Conservation (phyloP, 1,140 invertebrate genomes). For the Myzus persicae region DNA sequence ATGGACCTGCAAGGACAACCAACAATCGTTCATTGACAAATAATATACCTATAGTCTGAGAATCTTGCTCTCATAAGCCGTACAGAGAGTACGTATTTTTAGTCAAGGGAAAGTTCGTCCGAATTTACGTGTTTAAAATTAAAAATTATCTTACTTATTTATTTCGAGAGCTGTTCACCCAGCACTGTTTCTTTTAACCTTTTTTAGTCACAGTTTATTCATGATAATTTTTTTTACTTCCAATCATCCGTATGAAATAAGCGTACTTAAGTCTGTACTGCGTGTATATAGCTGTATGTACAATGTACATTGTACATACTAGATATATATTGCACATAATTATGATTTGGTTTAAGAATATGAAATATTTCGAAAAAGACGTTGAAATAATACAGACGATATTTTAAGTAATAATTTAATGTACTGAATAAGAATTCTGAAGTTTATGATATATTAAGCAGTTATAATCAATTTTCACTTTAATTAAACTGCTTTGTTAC, state of each 20-base stretch:
- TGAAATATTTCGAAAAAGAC: background rate
- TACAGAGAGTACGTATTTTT: background rate
- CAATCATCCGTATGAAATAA: background rate
- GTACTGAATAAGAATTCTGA: background rate
- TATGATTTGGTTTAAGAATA: background rate
- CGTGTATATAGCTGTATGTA: too few relatives aligned
- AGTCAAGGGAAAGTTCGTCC: background rate
- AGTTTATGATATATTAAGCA: background rate
- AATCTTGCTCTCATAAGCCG: background rate
- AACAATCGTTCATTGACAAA: slow-evolving; percentile 4
- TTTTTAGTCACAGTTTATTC: slow-evolving; percentile 21
- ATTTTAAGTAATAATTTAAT: background rate
- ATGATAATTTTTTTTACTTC: background rate
- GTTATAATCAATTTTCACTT: background rate
- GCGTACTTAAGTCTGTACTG: background rate
- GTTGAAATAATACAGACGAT: background rate
- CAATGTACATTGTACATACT: too few relatives aligned
- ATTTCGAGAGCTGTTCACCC: background rate
- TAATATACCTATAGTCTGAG: background rate
- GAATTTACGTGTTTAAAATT: slow-evolving; percentile 12
- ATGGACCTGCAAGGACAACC: slow-evolving; percentile 4
- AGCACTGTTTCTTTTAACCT: background rate
- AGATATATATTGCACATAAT: background rate
- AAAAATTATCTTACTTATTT: background rate
- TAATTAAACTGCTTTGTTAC: background rate